Evolutionary conservation across 1,140 invertebrate genomes (phyloP).

Genomic region (Megathymus violae): DNA sequence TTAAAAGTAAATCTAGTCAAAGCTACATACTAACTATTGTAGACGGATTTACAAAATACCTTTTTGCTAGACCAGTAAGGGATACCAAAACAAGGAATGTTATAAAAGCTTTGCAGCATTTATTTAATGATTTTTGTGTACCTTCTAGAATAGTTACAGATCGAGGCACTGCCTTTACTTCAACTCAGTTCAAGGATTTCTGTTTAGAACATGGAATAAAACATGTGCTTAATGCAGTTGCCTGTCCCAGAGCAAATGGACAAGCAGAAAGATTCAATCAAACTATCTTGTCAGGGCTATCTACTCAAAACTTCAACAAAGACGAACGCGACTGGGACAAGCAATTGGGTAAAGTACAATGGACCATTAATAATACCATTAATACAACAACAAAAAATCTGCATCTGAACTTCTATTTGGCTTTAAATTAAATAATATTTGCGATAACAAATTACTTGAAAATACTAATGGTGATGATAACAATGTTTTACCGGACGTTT

Average conservation of each 20-base stretch:
- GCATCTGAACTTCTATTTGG: background rate
- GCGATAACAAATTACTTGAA: background rate
- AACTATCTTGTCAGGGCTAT: too few relatives aligned
- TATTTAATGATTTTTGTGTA: too few relatives aligned
- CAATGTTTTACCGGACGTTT: too few relatives aligned
- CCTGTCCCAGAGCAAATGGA: too few relatives aligned
- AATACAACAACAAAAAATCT: background rate
- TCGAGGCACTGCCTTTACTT: slow-evolving; percentile 33
- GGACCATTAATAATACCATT: background rate
- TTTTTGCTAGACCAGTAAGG: background rate
- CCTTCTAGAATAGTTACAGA: slow-evolving; percentile 31
- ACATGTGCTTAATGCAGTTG: background rate
- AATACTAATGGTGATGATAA: background rate
- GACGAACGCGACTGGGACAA: background rate
- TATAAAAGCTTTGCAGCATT: background rate
- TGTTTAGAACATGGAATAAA: slow-evolving; percentile 3
- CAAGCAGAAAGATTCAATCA: background rate
- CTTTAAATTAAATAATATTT: background rate
- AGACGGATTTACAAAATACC: slow-evolving; percentile 14
- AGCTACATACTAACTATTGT: slow-evolving; percentile 9
- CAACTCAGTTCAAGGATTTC: slow-evolving; percentile 23
- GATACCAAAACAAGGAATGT: background rate
- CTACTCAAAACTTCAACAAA: background rate
- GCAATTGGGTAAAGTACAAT: background rate
- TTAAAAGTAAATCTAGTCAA: slow-evolving; percentile 3